Base-by-base conservation (phyloP, 2,888 invertebrate genomes). In the Lithodes maja region DNA sequence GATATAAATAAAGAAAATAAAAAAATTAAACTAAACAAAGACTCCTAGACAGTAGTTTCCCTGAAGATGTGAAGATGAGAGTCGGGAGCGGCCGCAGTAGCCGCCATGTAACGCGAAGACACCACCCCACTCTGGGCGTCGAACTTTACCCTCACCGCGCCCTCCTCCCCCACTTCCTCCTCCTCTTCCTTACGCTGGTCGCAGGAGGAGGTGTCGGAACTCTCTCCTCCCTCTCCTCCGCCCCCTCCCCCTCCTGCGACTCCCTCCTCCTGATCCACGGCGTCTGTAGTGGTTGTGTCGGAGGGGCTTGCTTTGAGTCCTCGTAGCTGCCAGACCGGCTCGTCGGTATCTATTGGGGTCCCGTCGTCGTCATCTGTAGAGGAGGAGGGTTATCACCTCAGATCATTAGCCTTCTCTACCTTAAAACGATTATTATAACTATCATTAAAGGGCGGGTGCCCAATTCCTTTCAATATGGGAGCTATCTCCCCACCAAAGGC, bases 301-400 rank as follows among this genome's bases (percentile, higher is more conserved):
- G n/a, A n/a, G n/a, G n/a, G n/a, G n/a, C n/a, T n/a, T n/a, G n/a
- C n/a, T n/a, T n/a, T n/a, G n/a, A n/a, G n/a, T 52, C 83, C 84
- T 53, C 88, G 78, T 54, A 88, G 84, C 88, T 88, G 88, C 88
- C 88, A 89, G 81, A 89, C 88, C 54, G 88, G 88, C 79, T 89
- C 88, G 74, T 89, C 88, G 55, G n/a, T n/a, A n/a, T n/a, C n/a
- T n/a, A 85, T 84, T 75, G 88, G 81, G 81, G 88, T 89, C 74
- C 85, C 88, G 50, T 89, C 88, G 81, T 89, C 88, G 84, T 81
- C 3, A 75, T n/a, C n/a, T n/a, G n/a, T n/a, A n/a, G n/a, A n/a
- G n/a, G n/a, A n/a, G n/a, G n/a, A n/a, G n/a, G n/a, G n/a, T n/a
- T n/a, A n/a, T n/a, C n/a, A n/a, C n/a, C n/a, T n/a, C n/a, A n/a